Evolutionary conservation across 2,888 invertebrate species (phyloP).

Genomic region (Melieria crassipennis): DNA sequence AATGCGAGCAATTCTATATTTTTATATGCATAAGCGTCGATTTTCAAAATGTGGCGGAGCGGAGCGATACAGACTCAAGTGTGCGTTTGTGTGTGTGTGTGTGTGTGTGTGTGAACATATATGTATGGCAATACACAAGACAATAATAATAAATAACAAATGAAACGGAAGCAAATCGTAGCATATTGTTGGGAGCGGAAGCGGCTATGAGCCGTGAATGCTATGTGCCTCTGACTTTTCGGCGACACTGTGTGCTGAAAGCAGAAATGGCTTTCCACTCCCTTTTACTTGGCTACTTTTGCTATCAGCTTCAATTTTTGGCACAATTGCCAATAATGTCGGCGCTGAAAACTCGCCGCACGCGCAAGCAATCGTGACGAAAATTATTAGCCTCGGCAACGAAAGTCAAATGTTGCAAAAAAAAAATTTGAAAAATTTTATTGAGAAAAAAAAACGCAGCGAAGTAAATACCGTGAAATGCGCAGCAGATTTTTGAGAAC

Average conservation of each 20-base stretch:
- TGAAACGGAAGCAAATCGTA: slow-evolving; percentile 33
- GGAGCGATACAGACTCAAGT: not conserved
- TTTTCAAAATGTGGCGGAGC: too few species aligned
- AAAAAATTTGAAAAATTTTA: too few species aligned
- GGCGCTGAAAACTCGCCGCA: too few species aligned
- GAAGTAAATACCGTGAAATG: too few species aligned
- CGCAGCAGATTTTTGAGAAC: too few species aligned
- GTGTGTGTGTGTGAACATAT: not conserved
- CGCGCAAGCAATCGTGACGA: slow-evolving; percentile 7
- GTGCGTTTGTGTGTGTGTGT: not conserved
- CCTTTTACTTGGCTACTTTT: not conserved
- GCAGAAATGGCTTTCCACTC: not conserved
- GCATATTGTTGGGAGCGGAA: slow-evolving; percentile 34
- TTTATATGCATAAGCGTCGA: not conserved
- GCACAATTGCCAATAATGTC: too few species aligned
- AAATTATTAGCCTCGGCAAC: slow-evolving; percentile 9
- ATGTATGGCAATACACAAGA: slow-evolving; percentile 1
- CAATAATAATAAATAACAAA: slow-evolving; percentile 35
- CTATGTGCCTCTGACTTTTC: slow-evolving; percentile 2
- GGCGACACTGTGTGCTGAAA: too few species aligned
- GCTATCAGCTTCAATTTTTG: too few species aligned
- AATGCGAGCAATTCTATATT: slow-evolving; percentile 18
- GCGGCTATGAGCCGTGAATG: slow-evolving; percentile 34
- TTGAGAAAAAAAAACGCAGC: too few species aligned
- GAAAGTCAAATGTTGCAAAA: not conserved